phyloP scores from a whole-genome alignment of 2,888 invertebrate genomes.

The Mechanitis messenoides region DNA sequence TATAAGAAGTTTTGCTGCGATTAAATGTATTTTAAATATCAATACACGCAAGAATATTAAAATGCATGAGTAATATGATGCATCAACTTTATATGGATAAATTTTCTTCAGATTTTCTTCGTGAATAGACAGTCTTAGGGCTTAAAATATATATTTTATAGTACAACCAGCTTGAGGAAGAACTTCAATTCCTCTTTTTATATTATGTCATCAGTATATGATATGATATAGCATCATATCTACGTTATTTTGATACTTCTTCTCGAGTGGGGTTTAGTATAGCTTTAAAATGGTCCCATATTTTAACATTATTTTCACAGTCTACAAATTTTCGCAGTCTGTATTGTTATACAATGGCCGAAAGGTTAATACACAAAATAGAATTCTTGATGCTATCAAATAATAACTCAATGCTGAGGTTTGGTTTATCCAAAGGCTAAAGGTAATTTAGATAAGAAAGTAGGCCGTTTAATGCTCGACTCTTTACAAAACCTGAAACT shows the following conservation, averaged over 20 bases:
- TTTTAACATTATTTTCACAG: too few relatives aligned
- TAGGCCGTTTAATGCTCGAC: constrained; percentile 16
- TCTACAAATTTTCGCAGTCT: too few relatives aligned
- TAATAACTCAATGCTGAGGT: constrained; percentile 19
- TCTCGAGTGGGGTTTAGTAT: too few relatives aligned
- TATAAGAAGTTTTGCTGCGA: neutral
- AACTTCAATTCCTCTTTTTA: too few relatives aligned
- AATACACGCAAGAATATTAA: constrained; percentile 19
- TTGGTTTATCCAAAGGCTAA: constrained; percentile 23
- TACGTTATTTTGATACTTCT: too few relatives aligned
- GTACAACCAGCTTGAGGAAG: constrained; percentile 34
- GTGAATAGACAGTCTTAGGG: constrained; percentile 17
- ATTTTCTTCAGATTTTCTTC: constrained; percentile 24
- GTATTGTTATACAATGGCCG: constrained; percentile 8
- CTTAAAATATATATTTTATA: constrained; percentile 47
- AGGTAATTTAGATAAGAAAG: constrained; percentile 24
- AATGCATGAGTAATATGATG: constrained; percentile 24
- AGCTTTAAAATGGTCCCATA: too few relatives aligned
- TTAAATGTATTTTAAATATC: constrained; percentile 21
- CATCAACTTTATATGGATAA: constrained; percentile 17
- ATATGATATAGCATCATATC: too few relatives aligned
- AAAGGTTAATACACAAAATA: constrained; percentile 36
- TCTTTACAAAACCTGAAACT: constrained; percentile 8
- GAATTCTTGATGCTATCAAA: constrained; percentile 20
- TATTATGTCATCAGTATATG: too few relatives aligned